phyloP scores from a whole-genome alignment of 2,888 invertebrate species.

The Eilema sororculum region DNA sequence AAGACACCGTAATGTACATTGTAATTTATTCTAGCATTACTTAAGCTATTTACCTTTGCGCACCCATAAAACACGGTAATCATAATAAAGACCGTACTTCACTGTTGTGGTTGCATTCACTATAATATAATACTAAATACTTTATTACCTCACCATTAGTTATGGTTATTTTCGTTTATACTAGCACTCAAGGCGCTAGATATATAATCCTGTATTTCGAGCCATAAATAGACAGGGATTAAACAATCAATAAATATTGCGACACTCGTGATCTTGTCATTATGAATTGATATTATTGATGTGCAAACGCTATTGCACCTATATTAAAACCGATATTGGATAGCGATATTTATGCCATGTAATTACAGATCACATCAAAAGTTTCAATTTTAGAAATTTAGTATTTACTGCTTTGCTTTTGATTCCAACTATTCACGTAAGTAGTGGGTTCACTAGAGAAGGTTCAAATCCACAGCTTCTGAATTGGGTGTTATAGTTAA shows the following conservation, averaged over 20 bases:
- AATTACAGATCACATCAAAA: no score
- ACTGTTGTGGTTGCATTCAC: background rate
- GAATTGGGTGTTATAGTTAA: no score
- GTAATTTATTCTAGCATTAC: conserved; percentile 7
- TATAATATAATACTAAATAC: background rate
- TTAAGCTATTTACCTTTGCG: conserved; percentile 4
- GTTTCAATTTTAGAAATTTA: background rate
- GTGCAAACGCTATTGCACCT: no score
- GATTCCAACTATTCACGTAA: background rate
- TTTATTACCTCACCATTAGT: background rate
- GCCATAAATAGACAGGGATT: no score
- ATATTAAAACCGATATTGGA: no score
- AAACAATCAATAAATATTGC: no score
- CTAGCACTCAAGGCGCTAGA: background rate
- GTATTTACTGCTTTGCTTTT: background rate
- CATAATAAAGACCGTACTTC: background rate
- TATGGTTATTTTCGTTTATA: background rate
- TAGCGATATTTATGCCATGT: no score
- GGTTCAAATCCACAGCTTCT: background rate
- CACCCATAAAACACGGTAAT: background rate
- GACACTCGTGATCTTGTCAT: no score
- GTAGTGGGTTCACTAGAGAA: background rate
- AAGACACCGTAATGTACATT: conserved; percentile 19
- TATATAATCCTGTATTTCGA: no score
- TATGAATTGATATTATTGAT: no score